Evolutionary conservation across 1,140 invertebrate genomes (phyloP), one percentile per base, ranked within the genome.

Genomic region (Lordiphosa stackelbergi): DNA sequence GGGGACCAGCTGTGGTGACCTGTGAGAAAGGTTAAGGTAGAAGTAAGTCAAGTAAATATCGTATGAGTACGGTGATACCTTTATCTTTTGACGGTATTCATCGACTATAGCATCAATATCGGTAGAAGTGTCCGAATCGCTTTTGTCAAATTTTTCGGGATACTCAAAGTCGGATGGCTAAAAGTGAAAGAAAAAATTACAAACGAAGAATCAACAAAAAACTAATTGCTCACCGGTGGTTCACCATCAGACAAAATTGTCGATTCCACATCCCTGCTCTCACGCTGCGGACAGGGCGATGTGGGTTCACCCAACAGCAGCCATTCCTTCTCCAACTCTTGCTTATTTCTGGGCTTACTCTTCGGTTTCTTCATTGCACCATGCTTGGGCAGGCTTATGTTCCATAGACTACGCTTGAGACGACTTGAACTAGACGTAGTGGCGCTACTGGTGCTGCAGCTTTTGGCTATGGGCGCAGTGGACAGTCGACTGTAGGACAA

Each of bases 81-180:
- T 87, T 12, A 88, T 72, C 65, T 88, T 88, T 40, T 88, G 85
- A 3, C 85, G 61, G 63, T 88, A 88, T 37, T 88, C 87, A 63
- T 88, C 87, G 2, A 88, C 87, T 43, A 88, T 86, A 13, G 77
- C 85, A 70, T 88, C 87, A 35, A 88, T 88, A 46, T 88, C 87
- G 9, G 87, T 88, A 3, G 87, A 88, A 37, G 81, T 88, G 45
- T 88, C 87, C n/a, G 86, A 85, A 38, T 88, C 86, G 13, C 65
- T 69, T 47, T 84, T 77, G 34, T 87, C 86, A 35, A 85, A 79
- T 43, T 86, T 85, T n/a, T 85, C 85, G 0, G 85, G 75, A 16
- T 73, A 87, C 43, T 87, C 86, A 57, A 87, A 86, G 66, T 87
- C 85, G 0, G 86, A 85, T 8, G 77, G 69, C 85, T 87, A 10